Conservation (phyloP, 2,797 vertebrate species). For the Siniperca obscura region DNA sequence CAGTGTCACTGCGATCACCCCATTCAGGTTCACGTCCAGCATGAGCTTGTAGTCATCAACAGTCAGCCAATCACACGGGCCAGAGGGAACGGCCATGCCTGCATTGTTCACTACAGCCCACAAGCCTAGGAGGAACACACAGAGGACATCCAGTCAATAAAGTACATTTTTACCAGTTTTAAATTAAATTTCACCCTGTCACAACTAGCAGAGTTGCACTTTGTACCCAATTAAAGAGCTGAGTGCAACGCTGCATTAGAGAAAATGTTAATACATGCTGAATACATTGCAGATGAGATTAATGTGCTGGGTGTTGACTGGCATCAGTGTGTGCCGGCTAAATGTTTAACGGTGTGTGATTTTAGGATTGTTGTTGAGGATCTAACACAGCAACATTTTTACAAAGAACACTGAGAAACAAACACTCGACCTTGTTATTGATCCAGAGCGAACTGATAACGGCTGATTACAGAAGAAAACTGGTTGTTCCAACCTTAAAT, state of each 20-base stretch:
- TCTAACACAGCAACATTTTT: no score
- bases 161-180: background rate
- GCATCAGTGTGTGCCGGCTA: no score
- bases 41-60: constrained; percentile 82
- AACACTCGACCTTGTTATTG: no score
- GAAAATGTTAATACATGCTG: background rate
- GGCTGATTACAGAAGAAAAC: no score
- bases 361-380: background rate
- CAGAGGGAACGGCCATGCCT: constrained; percentile 75
- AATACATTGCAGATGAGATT: background rate
- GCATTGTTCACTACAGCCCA: constrained; percentile 88
- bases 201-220: background rate
- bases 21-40: constrained; percentile 84
- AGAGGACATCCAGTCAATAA: background rate
- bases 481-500: no score
- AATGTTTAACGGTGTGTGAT: background rate
- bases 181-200: background rate
- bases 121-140: constrained; percentile 70
- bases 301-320: background rate
- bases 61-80: constrained; percentile 80
- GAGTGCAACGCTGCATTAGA: no score
- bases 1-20: constrained; percentile 83
- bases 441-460: no score
- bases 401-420: background rate
- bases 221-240: no score